Percentiles rank a stretch among this genome's conserved stretches.
phyloP scores from a whole-genome alignment of 2,888 invertebrate species.

The Eustalomyia histrio region DNA sequence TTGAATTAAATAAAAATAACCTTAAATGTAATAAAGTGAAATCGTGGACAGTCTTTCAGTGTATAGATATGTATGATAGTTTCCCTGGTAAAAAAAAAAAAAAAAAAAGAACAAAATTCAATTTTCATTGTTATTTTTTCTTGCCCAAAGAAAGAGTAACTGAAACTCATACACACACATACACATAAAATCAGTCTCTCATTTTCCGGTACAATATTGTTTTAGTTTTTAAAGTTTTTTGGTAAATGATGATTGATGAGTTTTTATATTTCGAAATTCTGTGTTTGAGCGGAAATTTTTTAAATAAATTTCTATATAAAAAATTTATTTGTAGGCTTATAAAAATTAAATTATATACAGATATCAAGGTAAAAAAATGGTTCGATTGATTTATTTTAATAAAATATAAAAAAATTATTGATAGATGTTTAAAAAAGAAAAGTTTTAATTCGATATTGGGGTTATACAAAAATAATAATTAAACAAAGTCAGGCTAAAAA shows the following conservation, averaged over 20 bases:
- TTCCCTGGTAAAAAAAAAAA: slow-evolving; percentile 4
- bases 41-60: neutral
- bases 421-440: neutral
- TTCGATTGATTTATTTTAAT: neutral
- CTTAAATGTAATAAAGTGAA: too few relatives aligned
- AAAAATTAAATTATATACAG: slow-evolving; percentile 22
- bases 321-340: slow-evolving; percentile 25
- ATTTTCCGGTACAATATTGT: slow-evolving; percentile 43
- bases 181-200: slow-evolving; percentile 9
- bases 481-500: too few relatives aligned
- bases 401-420: slow-evolving; percentile 8
- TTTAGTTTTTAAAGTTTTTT: slow-evolving; percentile 5
- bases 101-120: slow-evolving; percentile 25
- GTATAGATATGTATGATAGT: neutral
- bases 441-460: too few relatives aligned
- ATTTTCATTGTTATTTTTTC: neutral
- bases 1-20: too few relatives aligned
- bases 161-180: too few relatives aligned
- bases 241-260: slow-evolving; percentile 54
- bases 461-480: too few relatives aligned
- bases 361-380: neutral
- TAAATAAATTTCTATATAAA: neutral
- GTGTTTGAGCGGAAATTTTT: slow-evolving; percentile 3
- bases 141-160: neutral
- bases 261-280: slow-evolving; percentile 37